A percentile compares a stretch with the other conserved stretches of the same genome.
phyloP scores from a whole-genome alignment of 2,888 invertebrate species.

The Eumerus sabulonum region DNA sequence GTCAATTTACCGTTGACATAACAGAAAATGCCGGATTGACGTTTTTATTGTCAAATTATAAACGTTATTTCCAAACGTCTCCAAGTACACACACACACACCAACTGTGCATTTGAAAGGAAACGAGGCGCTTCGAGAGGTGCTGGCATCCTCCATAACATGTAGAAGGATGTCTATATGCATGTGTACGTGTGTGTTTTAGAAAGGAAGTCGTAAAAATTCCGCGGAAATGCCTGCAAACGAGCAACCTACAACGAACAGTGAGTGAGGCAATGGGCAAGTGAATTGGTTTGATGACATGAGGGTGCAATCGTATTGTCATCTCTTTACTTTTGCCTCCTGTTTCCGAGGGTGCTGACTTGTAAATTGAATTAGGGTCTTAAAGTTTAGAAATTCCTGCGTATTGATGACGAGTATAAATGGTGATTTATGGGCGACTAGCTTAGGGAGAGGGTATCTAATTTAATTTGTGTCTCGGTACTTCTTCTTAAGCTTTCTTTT shows the following conservation, averaged over 20 bases:
- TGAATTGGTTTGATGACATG: conserved; percentile 26
- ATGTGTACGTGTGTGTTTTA: conserved; percentile 29
- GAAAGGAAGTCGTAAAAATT: conserved; percentile 68
- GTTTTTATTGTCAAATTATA: conserved; percentile 68
- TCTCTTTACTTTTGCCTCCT: conserved; percentile 11
- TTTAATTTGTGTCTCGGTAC: conserved; percentile 37
- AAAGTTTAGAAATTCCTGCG: conserved; percentile 28
- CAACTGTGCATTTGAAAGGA: neutral
- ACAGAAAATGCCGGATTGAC: conserved; percentile 67
- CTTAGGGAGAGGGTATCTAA: conserved; percentile 28
- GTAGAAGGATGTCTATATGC: conserved; percentile 52
- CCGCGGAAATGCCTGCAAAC: conserved; percentile 54
- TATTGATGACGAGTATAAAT: conserved; percentile 26
- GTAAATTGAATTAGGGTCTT: conserved; percentile 57
- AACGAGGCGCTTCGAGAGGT: conserved; percentile 16
- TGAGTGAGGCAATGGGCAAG: neutral
- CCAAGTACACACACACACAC: neutral
- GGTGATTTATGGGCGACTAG: conserved; percentile 52
- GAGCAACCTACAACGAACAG: neutral
- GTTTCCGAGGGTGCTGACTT: neutral
- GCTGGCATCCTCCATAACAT: neutral
- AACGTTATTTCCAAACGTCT: conserved; percentile 35
- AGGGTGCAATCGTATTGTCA: conserved; percentile 61
- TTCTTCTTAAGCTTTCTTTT: too few relatives aligned
- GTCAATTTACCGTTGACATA: conserved; percentile 69